Conservation (phyloP, 2,797 vertebrate species). For the Halcyon smyrnensis region DNA sequence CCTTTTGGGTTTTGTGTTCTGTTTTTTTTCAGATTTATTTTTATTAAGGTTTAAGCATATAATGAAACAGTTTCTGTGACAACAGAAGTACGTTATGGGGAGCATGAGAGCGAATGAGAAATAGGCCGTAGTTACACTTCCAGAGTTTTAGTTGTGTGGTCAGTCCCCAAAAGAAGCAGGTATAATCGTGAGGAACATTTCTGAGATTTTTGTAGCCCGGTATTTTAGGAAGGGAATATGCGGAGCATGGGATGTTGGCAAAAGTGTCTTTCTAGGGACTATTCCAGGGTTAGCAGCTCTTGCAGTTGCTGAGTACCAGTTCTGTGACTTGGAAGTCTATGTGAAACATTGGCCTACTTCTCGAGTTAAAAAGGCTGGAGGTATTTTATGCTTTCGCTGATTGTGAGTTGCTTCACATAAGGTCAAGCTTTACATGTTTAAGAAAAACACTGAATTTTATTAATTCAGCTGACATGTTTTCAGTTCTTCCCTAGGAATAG, state of each 20-base stretch:
- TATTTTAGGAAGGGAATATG: neutral
- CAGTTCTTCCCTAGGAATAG: conserved; percentile 56
- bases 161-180: neutral
- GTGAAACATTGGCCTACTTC: neutral
- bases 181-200: neutral
- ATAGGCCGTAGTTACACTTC: neutral
- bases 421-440: conserved; percentile 44
- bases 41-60: neutral
- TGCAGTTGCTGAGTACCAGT: neutral
- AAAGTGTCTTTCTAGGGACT: neutral
- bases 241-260: neutral
- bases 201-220: neutral
- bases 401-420: neutral
- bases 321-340: conserved; percentile 23
- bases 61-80: neutral
- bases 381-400: neutral
- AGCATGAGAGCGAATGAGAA: neutral
- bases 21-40: neutral
- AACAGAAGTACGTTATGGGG: neutral
- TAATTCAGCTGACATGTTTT: conserved; percentile 50
- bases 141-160: neutral
- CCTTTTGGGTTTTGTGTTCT: conserved; percentile 26
- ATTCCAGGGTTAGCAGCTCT: neutral
- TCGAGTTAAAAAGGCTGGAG: conserved; percentile 1
- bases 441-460: conserved; percentile 31